A percentile compares a stretch with the other conserved stretches of the same genome.
phyloP scores from a whole-genome alignment of 2,113 vertebrate species.

The Cyprinodon brontotheroides region DNA sequence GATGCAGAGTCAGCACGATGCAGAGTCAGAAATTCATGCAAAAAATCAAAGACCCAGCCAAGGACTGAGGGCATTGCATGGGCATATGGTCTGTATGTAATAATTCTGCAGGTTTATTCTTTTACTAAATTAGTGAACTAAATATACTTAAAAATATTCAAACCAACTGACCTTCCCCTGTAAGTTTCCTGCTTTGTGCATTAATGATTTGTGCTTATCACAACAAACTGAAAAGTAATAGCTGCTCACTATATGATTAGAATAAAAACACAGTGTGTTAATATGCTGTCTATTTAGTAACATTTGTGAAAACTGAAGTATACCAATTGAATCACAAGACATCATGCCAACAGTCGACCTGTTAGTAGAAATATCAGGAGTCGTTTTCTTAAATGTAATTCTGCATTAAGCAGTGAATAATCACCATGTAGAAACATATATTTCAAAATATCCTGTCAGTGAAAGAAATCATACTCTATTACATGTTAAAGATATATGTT shows the following conservation, averaged over 20 bases:
- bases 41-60: too few species aligned
- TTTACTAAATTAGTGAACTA: too few species aligned
- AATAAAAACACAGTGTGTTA: background rate
- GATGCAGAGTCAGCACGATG: too few species aligned
- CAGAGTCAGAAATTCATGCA: too few species aligned
- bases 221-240: too few species aligned
- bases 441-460: background rate
- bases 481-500: background rate
- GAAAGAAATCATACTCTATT: background rate
- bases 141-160: too few species aligned
- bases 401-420: conserved; percentile 23
- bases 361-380: conserved; percentile 32
- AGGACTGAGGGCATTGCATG: too few species aligned
- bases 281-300: background rate
- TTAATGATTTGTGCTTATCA: background rate
- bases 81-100: background rate
- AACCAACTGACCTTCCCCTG: too few species aligned
- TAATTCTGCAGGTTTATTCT: too few species aligned
- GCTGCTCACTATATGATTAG: background rate
- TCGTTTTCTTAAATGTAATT: conserved; percentile 27
- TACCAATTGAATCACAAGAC: background rate
- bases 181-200: background rate
- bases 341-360: conserved; percentile 4
- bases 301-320: background rate
- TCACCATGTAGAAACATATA: conserved; percentile 1